Base-by-base conservation (phyloP, 2,113 vertebrate species). In the Heptranchias perlo region DNA sequence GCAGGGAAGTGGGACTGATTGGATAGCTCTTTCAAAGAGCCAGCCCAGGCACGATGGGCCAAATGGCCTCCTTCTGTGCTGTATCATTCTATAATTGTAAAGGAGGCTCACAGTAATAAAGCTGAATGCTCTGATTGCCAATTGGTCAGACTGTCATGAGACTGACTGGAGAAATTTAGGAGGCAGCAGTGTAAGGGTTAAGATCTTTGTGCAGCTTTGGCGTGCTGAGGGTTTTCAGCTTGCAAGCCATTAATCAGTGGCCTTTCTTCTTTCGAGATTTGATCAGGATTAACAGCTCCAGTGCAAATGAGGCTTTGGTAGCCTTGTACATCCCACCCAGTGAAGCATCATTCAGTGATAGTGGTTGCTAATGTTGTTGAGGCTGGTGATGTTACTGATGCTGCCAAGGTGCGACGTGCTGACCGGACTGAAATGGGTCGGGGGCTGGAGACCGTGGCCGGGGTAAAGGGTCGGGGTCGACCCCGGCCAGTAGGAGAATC, bases 401-500 rank as follows among this genome's bases (percentile, higher is more conserved):
- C 97, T 98, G 97, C 98, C 97, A 96, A 98, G 97, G 96, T 99
- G 99, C 3, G 99, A 98, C 54, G 98, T 97, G 0, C 99, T 98
- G 96, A 99, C 98, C 0, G 99, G 96, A 0, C 99, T 98, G 96
- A 99, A 99, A 0, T 98, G 98, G 0, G 98, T 97, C 0, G 99
- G 97, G 11, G 98, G 97, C 97, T 99, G 99, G 25, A 99, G 97
- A 96, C 98, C 97, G 0, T 99, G 98, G 96, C 98, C 97, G 0
- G 99, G 99, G 94, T 99, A 99, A 35, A 99, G 98, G 5, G 98
- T 97, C 0, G 99, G 97, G 3, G 98, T 97, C 52, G 99, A 98
- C 0, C 98, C 98, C 0, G 99, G 98, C 99, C 99, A 99, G 97
- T 99, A 99, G 93, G 99, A 99, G 98, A 99, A 99, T 10, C 99